Evolutionary conservation across 2,797 vertebrate species (phyloP).

Genomic region (Graptemys geographica): DNA sequence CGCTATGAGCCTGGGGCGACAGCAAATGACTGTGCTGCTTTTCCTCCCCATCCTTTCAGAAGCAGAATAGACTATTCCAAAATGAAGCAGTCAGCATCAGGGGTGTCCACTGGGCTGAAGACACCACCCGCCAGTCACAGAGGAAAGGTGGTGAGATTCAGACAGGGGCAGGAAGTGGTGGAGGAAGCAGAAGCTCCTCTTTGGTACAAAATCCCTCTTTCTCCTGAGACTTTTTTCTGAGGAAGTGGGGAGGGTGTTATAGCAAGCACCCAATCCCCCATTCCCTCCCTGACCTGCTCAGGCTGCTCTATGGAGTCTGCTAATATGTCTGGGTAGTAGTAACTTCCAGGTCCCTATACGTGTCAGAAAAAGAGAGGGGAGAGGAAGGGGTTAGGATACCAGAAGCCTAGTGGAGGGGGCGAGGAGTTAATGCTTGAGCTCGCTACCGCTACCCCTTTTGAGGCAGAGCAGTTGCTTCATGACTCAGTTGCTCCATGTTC

Average conservation of each 20-base stretch:
- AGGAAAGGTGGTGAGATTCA: not conserved
- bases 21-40: not conserved
- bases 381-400: not conserved
- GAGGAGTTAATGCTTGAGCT: too few relatives aligned
- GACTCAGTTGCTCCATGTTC: too few relatives aligned
- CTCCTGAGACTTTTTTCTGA: not conserved
- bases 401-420: not conserved
- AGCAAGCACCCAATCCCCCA: not conserved
- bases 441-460: too few relatives aligned
- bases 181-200: not conserved
- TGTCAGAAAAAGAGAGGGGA: not conserved
- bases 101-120: not conserved
- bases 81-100: not conserved
- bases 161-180: not conserved
- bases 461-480: too few relatives aligned
- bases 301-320: not conserved
- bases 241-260: not conserved
- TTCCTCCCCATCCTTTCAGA: not conserved
- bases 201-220: not conserved
- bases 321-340: not conserved
- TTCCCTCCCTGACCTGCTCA: not conserved
- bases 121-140: not conserved
- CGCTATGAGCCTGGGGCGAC: not conserved
- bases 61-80: not conserved
- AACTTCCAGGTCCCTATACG: rapidly evolving